Base-by-base conservation (phyloP, 2,888 invertebrate species). In the Rhyacophila evoluta region DNA sequence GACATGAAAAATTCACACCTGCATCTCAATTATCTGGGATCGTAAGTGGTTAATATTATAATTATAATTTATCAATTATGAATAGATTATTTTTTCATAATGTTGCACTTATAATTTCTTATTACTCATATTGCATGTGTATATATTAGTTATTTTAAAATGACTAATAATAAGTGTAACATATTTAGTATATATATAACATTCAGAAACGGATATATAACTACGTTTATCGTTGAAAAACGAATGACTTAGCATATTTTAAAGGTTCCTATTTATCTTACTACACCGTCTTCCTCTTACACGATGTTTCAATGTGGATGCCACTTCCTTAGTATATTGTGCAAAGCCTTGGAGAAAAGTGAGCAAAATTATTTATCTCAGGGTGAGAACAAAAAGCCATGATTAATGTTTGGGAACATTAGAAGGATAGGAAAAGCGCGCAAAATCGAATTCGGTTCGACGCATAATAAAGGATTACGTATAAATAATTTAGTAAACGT, bases 381-480 rank as follows among this genome's bases (percentile, higher is more conserved):
- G 74, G 10, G 74, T 41, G 78, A 41, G 74, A 78, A 78, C 70
- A 74, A 74, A 78, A 78, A 78, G 78, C 74, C 74, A 79, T 82
- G 82, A 82, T 82, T 82, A 82, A 82, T 82, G 82, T 75, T 76
- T 69, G 70, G 80, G 81, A 75, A 80, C 78, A 80, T 80, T 81
- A 80, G 74, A 25, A 19, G 55, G 15, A 12, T 6, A 15, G 39
- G 10, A 55, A 55, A 19, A 55, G 25, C 10, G 55, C 55, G 55
- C 19, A 10, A 2, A 19, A 55, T 55, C 55, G 55, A 55, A 55
- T 55, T 55, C 2, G 19, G 55, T 19, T 55, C 55, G 55, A 55
- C 19, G 12, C 19, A 55, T 25, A 55, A 25, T 55, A 2, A 2
- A 25, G 10, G 15, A 8, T 8, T 6, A 2, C 3, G 39, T 12